phyloP scores from a whole-genome alignment of 1,140 invertebrate genomes.

The Habropoda laboriosa region DNA sequence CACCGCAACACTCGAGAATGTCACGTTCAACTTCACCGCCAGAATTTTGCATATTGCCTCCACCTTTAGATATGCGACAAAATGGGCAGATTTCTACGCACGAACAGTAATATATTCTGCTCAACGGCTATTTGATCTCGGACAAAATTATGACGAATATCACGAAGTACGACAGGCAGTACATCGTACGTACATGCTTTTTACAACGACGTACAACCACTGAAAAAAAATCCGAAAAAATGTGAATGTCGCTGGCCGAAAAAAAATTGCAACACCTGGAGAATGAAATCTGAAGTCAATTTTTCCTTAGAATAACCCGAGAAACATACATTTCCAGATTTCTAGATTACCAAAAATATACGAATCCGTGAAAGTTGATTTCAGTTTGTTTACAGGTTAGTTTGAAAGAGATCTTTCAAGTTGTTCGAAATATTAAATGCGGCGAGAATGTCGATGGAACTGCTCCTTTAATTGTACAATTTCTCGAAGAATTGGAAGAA shows the following conservation, averaged over 20 bases:
- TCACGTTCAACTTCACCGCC: not conserved
- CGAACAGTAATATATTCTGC: not conserved
- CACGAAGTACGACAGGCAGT: not conserved
- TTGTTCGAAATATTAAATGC: not conserved
- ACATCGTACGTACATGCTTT: too few relatives aligned
- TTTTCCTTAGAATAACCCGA: too few relatives aligned
- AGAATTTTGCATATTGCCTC: not conserved
- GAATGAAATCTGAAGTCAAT: too few relatives aligned
- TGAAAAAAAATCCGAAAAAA: too few relatives aligned
- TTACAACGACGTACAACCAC: too few relatives aligned
- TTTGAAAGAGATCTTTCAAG: not conserved
- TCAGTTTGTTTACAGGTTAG: too few relatives aligned
- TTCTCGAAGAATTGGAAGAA: not conserved
- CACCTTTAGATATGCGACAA: not conserved
- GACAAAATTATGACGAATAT: rapidly evolving
- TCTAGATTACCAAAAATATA: too few relatives aligned
- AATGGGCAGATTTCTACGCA: not conserved
- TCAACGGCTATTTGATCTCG: not conserved
- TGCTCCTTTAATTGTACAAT: not conserved
- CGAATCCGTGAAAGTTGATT: too few relatives aligned
- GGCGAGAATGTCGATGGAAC: not conserved
- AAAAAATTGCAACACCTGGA: too few relatives aligned
- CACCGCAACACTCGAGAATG: not conserved
- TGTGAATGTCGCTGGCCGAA: too few relatives aligned
- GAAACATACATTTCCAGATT: too few relatives aligned